Conservation (phyloP, 2,113 vertebrate genomes). For the Phylloscopus whistleri region DNA sequence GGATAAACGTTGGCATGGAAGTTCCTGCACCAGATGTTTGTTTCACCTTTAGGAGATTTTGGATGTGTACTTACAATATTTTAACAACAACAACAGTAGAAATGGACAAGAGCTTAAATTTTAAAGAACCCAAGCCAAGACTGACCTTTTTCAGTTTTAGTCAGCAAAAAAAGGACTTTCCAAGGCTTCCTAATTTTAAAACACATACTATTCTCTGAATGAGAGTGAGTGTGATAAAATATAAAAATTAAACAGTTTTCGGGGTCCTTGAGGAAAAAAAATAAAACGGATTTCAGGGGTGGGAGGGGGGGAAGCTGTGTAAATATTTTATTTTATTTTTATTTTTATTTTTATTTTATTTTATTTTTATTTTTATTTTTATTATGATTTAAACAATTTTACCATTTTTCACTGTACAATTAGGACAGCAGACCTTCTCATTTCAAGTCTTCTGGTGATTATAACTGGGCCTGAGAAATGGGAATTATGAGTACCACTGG, state of each 20-base stretch:
- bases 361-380: background rate
- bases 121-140: background rate
- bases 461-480: background rate
- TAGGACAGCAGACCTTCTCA: background rate
- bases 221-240: background rate
- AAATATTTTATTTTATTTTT: background rate
- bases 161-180: background rate
- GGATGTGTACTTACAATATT: background rate
- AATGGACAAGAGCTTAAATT: background rate
- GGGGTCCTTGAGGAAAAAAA: background rate
- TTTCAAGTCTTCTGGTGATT: background rate
- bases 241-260: background rate
- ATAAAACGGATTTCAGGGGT: background rate
- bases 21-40: slow-evolving; percentile 1
- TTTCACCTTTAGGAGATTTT: background rate
- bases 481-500: background rate
- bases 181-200: background rate
- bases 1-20: background rate
- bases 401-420: background rate
- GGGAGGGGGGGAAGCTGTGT: rapidly evolving
- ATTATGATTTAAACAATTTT: background rate
- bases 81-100: background rate
- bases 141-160: background rate
- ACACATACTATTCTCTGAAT: background rate
- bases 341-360: background rate